A percentile compares a stretch with the other conserved stretches of the same genome.
These are phyloP conservation scores for Babyrousa celebensis DNA, from an alignment of 2,797 vertebrate genomes.

Conservation along the genomic window DNA sequence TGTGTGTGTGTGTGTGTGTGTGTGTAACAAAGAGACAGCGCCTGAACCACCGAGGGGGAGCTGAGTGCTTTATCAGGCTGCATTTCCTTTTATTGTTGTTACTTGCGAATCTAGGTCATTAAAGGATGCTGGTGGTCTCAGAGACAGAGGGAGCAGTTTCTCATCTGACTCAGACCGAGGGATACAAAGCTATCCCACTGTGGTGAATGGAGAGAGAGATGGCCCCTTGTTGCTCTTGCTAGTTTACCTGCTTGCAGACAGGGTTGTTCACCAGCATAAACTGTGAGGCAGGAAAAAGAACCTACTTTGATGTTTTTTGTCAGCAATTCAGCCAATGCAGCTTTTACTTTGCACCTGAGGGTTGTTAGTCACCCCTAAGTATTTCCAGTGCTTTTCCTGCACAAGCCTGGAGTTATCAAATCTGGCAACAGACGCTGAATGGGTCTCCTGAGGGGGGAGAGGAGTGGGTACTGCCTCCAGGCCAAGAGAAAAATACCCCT, in stretches of 20 bases:
- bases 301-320: slow-evolving; percentile 19
- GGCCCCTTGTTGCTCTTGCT: neutral
- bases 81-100: neutral
- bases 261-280: neutral
- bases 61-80: neutral
- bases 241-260: neutral
- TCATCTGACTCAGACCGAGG: neutral
- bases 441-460: slow-evolving; percentile 33
- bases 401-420: slow-evolving; percentile 25
- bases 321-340: slow-evolving; percentile 9
- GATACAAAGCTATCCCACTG: neutral
- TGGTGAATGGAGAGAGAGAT: neutral
- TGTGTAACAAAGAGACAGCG: neutral
- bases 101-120: neutral
- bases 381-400: slow-evolving; percentile 50
- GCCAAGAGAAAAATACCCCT: slow-evolving; percentile 51
- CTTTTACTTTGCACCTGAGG: slow-evolving; percentile 59
- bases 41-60: neutral
- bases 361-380: slow-evolving; percentile 38
- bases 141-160: neutral
- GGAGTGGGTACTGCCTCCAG: neutral
- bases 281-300: neutral
- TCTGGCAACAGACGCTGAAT: slow-evolving; percentile 27
- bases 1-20: neutral
- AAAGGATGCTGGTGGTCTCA: neutral